Conservation (phyloP, 2,113 vertebrate species). For the Rhinichthys klamathensis region DNA sequence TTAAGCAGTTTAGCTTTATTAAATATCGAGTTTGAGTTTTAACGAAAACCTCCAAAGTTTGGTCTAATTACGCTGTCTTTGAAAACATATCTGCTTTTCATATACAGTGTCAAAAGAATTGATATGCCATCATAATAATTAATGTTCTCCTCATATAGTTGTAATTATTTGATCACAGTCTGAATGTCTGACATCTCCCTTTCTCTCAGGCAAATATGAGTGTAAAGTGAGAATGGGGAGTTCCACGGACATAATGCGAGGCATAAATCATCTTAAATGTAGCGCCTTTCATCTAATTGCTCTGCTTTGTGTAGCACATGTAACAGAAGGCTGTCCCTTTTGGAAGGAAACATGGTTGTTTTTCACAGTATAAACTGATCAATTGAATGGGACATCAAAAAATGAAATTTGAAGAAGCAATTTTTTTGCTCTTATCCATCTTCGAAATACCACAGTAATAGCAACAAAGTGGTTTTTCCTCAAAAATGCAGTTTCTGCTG, state of each 20-base stretch:
- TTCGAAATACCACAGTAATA: slow-evolving; percentile 79
- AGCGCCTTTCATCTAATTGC: slow-evolving; percentile 75
- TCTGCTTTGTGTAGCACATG: slow-evolving; percentile 65
- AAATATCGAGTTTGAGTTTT: background rate
- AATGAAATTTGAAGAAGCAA: slow-evolving; percentile 67
- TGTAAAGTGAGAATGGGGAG: slow-evolving; percentile 70
- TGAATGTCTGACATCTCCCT: slow-evolving; percentile 46
- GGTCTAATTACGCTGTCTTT: background rate
- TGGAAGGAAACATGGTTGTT: slow-evolving; percentile 63
- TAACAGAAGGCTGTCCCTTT: slow-evolving; percentile 66
- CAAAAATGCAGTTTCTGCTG: slow-evolving; percentile 80
- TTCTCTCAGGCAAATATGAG: slow-evolving; percentile 46
- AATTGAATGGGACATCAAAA: slow-evolving; percentile 73
- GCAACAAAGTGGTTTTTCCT: slow-evolving; percentile 82
- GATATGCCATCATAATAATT: slow-evolving; percentile 48
- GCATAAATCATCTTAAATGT: slow-evolving; percentile 69
- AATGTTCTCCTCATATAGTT: slow-evolving; percentile 39
- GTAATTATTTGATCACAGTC: slow-evolving; percentile 53
- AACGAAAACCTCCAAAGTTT: background rate
- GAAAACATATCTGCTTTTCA: slow-evolving; percentile 36
- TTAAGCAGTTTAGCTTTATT: background rate
- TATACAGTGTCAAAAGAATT: slow-evolving; percentile 32
- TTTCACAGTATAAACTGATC: slow-evolving; percentile 65
- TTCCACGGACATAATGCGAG: slow-evolving; percentile 65
- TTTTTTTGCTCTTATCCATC: slow-evolving; percentile 68